A percentile compares a stretch with the other conserved stretches of the same genome.
phyloP scores from a whole-genome alignment of 2,888 invertebrate species.

The Molorchus minor region DNA sequence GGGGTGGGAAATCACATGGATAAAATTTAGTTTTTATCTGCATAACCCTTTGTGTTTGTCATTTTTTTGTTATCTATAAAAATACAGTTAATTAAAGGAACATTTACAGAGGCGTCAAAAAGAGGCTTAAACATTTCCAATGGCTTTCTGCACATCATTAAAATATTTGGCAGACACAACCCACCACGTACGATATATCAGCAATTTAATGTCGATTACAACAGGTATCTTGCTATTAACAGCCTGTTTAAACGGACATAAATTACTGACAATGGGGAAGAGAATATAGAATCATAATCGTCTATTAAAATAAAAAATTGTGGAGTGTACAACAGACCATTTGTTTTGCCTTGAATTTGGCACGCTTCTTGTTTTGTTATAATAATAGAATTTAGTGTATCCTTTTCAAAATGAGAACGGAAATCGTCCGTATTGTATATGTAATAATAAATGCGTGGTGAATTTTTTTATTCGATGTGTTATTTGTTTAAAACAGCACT shows the following conservation, averaged over 20 bases:
- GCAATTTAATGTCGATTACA: background rate
- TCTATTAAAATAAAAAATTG: constrained; percentile 1
- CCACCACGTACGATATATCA: background rate
- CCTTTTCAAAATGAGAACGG: constrained; percentile 5
- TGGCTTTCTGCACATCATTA: constrained; percentile 7
- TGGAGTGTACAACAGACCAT: background rate
- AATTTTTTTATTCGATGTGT: too few relatives aligned
- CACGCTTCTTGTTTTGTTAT: constrained; percentile 4
- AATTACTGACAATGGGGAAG: background rate
- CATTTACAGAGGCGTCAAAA: too few relatives aligned
- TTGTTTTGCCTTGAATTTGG: constrained; percentile 1
- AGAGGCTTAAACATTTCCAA: too few relatives aligned
- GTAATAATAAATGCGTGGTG: too few relatives aligned
- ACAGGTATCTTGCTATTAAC: background rate
- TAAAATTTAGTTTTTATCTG: too few relatives aligned
- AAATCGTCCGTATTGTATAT: background rate
- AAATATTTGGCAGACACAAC: constrained; percentile 12
- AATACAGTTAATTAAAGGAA: too few relatives aligned
- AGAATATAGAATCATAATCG: background rate
- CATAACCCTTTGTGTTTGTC: too few relatives aligned
- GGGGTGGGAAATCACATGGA: too few relatives aligned
- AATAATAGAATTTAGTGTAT: background rate
- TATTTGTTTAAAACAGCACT: too few relatives aligned
- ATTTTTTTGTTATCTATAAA: too few relatives aligned
- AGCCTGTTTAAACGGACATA: constrained; percentile 1